Conservation (phyloP, 2,888 invertebrate species). For the Merodon equestris region DNA sequence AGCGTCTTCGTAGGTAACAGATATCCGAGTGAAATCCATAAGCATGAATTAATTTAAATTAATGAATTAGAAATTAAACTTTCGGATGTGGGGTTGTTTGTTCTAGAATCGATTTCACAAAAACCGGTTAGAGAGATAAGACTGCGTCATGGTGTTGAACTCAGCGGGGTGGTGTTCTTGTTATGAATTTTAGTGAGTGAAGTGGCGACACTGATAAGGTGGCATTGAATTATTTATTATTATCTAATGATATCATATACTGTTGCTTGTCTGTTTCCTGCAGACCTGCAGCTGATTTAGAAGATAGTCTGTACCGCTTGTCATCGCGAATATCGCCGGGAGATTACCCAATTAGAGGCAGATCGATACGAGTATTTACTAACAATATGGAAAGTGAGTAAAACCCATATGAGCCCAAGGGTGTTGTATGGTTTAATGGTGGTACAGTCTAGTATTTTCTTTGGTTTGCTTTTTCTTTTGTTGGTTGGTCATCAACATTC, state of each 20-base stretch:
- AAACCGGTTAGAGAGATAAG: conserved; percentile 17
- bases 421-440: too few relatives aligned
- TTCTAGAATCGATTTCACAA: background rate
- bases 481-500: too few relatives aligned
- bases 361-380: background rate
- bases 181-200: background rate
- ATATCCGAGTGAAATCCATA: conserved; percentile 45
- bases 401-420: too few relatives aligned
- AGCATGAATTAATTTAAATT: conserved; percentile 48
- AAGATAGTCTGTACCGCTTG: conserved; percentile 15
- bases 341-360: background rate
- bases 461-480: too few relatives aligned
- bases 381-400: too few relatives aligned
- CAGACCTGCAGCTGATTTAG: conserved; percentile 33
- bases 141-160: conserved; percentile 9
- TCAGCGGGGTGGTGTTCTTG: conserved; percentile 5
- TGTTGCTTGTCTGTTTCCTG: conserved; percentile 13
- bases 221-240: conserved; percentile 31
- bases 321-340: conserved; percentile 14
- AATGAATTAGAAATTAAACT: conserved; percentile 5
- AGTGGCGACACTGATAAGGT: conserved; percentile 39
- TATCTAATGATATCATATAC: conserved; percentile 38
- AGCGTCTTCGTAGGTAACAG: conserved; percentile 36
- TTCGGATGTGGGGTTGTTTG: conserved; percentile 10
- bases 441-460: too few relatives aligned